Evolutionary conservation across 1,140 invertebrate genomes (phyloP).

Genomic region (Trichoplusia ni): DNA sequence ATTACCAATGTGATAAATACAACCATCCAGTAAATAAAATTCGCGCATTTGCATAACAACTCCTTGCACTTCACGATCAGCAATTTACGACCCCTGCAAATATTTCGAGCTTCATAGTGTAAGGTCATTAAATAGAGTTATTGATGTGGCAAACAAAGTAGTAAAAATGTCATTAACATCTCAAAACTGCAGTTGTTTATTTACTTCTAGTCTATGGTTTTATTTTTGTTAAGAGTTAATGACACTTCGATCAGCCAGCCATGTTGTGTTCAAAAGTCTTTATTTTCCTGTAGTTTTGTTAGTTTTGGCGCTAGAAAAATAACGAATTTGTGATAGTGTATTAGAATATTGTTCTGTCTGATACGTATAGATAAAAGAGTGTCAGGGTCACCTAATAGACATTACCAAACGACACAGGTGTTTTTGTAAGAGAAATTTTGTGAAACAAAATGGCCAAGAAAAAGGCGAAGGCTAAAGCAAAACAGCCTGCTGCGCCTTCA

Average conservation of each 20-base stretch:
- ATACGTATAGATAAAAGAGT: too few relatives aligned
- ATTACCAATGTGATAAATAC: too few relatives aligned
- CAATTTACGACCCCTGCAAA: too few relatives aligned
- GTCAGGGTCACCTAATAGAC: too few relatives aligned
- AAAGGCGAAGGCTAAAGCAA: conserved; percentile 55
- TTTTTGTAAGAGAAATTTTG: neutral
- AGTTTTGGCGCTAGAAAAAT: neutral
- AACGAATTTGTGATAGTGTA: too few relatives aligned
- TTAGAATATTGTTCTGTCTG: too few relatives aligned
- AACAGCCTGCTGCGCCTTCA: conserved; percentile 23
- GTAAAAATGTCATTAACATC: neutral
- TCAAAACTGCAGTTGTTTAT: neutral
- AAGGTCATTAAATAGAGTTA: neutral
- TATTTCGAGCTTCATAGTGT: too few relatives aligned
- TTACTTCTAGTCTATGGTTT: neutral
- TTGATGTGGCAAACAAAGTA: neutral
- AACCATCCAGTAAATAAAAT: too few relatives aligned
- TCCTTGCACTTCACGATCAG: too few relatives aligned
- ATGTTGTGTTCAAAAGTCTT: conserved; percentile 19
- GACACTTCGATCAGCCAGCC: conserved; percentile 17
- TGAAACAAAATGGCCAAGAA: conserved; percentile 59
- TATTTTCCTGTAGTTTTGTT: neutral
- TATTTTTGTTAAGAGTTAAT: conserved; percentile 7
- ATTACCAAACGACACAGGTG: neutral
- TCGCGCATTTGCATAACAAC: too few relatives aligned